Evolutionary conservation across 2,888 invertebrate genomes (phyloP).

Genomic region (Pristionchus arcanus): DNA sequence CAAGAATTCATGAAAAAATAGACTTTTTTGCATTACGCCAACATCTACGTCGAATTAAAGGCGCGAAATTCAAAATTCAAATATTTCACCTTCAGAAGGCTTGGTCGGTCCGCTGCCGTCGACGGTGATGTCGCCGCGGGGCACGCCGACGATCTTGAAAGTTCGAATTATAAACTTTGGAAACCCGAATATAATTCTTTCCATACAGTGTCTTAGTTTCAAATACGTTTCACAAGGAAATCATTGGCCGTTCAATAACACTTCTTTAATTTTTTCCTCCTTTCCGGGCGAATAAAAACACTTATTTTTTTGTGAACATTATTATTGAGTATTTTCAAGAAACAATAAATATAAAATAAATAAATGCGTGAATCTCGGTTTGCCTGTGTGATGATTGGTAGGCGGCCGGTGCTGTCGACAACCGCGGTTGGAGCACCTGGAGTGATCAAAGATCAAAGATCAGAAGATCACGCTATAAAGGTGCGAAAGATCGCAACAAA

Average conservation of each 20-base stretch:
- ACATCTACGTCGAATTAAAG: neutral
- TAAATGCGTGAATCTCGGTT: neutral
- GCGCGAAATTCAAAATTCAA: constrained; percentile 32
- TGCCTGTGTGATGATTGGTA: constrained; percentile 41
- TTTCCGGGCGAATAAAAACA: neutral
- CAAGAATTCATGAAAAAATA: neutral
- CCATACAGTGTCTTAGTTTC: too few species aligned
- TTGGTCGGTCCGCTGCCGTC: constrained; percentile 27
- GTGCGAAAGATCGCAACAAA: too few species aligned
- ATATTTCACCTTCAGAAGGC: constrained; percentile 24
- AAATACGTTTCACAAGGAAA: neutral
- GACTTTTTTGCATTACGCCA: neutral
- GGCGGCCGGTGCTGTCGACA: constrained; percentile 35
- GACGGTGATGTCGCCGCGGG: constrained; percentile 10
- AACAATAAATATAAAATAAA: neutral
- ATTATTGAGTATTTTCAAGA: too few species aligned
- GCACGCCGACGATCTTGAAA: constrained; percentile 16
- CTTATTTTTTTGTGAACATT: too few species aligned
- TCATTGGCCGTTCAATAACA: neutral
- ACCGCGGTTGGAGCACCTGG: constrained; percentile 36
- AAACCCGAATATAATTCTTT: neutral
- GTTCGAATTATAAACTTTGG: neutral
- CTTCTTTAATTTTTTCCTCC: neutral
- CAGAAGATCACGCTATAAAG: too few species aligned
- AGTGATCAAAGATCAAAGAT: neutral